Evolutionary conservation across 1,140 invertebrate genomes (phyloP), one percentile per base, ranked within the genome.

Genomic region (Macrotrachela quadricornifera): DNA sequence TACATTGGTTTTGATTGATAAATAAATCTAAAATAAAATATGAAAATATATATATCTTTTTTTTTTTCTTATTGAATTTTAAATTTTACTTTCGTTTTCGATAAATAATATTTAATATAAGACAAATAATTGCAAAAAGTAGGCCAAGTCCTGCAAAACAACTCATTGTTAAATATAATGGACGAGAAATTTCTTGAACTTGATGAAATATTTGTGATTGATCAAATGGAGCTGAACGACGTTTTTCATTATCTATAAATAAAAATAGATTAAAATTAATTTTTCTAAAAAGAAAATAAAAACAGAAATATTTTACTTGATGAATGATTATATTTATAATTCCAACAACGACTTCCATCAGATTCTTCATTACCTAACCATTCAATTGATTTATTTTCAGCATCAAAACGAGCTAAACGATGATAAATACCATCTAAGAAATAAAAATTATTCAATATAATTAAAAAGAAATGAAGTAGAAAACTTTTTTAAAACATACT

Each of bases 121-220:
- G 81, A 37, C 92, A 75, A 17, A 73, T 75, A 41, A 85, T 71
- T 6, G 87, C 85, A 48, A 80, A 78, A 13, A 84, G 59, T 54
- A 91, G 85, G 13, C 88, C 90, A 41, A 84, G 73, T 40, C 78
- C 77, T 38, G 85, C 84, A 46, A 92, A 77, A 11, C 79, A 78
- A 63, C 83, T 81, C 83, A 94, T 90, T 58, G 82, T 81, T 52
- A 87, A 79, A 63, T 90, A 88, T 39, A 94, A 71, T 11, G 82
- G 79, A 56, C 84, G 67, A 0, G 85, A 87, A 6, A 95, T 80
- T 1, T 81, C 60, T 30, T 4, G 8, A 30, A 30, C 21, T 30
- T 30, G 2, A 30, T 30, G 2, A 4, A 8, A 30, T 4, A 30
- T 30, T 30, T 30, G 21, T 8, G 8, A 4, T 30, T 30, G 21